Conservation (phyloP, 2,888 invertebrate species). For the Hedya salicella region DNA sequence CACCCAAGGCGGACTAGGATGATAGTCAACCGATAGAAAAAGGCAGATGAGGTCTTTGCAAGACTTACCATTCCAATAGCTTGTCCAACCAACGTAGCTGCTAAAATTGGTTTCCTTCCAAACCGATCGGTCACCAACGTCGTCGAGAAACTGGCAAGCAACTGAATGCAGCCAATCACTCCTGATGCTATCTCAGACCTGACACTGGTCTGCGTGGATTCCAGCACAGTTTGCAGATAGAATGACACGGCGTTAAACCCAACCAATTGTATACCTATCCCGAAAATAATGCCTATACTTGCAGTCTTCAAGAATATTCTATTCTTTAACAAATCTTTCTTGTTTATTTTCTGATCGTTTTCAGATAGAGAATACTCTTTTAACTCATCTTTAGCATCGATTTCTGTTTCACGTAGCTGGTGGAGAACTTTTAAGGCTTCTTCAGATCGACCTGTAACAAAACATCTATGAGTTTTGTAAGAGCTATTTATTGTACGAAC, state of each 20-base stretch:
- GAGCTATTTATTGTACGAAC: no score
- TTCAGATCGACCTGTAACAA: slow-evolving; percentile 44
- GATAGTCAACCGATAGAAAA: no score
- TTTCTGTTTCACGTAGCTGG: slow-evolving; percentile 42
- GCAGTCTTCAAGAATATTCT: slow-evolving; percentile 47
- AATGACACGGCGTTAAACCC: slow-evolving; percentile 51
- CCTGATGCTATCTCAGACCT: slow-evolving; percentile 51
- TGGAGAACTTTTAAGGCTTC: slow-evolving; percentile 44
- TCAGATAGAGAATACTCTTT: slow-evolving; percentile 41
- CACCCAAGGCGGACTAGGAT: no score
- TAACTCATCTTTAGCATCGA: slow-evolving; percentile 44
- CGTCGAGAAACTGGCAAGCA: slow-evolving; percentile 50
- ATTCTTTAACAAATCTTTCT: slow-evolving; percentile 47
- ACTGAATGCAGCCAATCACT: slow-evolving; percentile 51
- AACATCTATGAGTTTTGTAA: background rate
- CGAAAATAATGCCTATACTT: slow-evolving; percentile 44
- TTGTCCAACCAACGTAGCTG: slow-evolving; percentile 52
- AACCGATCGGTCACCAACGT: slow-evolving; percentile 54
- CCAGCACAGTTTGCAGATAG: slow-evolving; percentile 53
- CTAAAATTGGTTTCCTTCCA: slow-evolving; percentile 57
- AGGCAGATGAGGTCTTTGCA: no score
- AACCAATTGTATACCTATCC: slow-evolving; percentile 42
- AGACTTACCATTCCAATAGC: slow-evolving; percentile 59
- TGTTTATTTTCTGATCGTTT: slow-evolving; percentile 41
- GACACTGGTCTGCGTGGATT: slow-evolving; percentile 52